A percentile compares a stretch with the other conserved stretches of the same genome.
Evolutionary conservation across 2,797 vertebrate species (phyloP).

Genomic region (Dryobates pubescens): DNA sequence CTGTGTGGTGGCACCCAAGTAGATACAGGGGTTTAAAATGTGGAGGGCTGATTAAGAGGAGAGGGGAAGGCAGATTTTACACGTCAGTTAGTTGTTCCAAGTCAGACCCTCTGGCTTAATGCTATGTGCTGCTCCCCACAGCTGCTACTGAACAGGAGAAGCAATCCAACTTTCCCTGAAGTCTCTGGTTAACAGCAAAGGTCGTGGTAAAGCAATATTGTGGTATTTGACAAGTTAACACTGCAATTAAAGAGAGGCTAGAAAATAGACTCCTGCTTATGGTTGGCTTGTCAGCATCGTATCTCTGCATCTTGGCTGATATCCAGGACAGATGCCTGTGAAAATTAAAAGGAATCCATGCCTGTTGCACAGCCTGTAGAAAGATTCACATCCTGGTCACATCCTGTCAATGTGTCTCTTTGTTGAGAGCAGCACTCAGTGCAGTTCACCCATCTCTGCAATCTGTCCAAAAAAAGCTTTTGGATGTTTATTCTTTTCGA

Average conservation of each 20-base stretch:
- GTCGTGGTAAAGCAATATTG: slow-evolving; percentile 1
- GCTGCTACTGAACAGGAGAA: slow-evolving; percentile 15
- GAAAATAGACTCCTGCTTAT: neutral
- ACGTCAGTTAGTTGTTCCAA: slow-evolving; percentile 21
- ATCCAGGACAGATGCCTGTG: neutral
- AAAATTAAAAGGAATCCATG: neutral
- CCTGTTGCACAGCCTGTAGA: neutral
- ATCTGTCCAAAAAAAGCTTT: neutral
- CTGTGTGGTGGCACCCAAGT: neutral
- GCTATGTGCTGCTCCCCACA: slow-evolving; percentile 17
- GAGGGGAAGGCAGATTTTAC: slow-evolving; percentile 40
- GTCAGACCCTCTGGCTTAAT: neutral
- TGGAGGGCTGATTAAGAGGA: slow-evolving; percentile 9
- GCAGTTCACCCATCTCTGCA: neutral
- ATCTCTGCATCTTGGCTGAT: neutral
- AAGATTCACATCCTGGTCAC: neutral
- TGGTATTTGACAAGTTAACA: neutral
- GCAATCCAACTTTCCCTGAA: neutral
- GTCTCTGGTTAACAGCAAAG: slow-evolving; percentile 30
- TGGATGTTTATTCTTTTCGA: rapidly evolving
- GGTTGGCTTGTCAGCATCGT: rapidly evolving
- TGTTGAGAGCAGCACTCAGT: rapidly evolving
- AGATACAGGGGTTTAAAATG: neutral
- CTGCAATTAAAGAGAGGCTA: slow-evolving; percentile 1
- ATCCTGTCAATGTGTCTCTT: neutral